Evolutionary conservation across 2,113 vertebrate genomes (phyloP).

Genomic region (Rhea pennata): DNA sequence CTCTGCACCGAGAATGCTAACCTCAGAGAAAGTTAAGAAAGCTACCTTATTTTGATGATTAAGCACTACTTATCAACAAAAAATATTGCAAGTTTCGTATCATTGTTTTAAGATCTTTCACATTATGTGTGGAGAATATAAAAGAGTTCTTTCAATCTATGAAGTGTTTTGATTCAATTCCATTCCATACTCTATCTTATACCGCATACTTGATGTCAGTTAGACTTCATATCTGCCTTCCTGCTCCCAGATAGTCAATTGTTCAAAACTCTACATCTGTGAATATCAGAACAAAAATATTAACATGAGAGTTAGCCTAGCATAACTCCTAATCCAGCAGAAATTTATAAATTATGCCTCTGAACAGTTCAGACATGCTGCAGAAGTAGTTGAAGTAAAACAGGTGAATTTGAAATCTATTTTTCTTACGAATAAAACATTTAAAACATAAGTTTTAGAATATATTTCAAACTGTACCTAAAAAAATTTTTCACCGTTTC

Average conservation of each 20-base stretch:
- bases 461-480: conserved; percentile 4
- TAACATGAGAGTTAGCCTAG: neutral
- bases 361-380: neutral
- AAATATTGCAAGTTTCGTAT: neutral
- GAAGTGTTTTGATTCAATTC: neutral
- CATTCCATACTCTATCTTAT: neutral
- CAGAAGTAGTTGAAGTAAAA: conserved; percentile 14
- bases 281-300: neutral
- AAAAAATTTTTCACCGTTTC: neutral
- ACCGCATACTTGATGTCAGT: accelerated
- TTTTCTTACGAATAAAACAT: neutral
- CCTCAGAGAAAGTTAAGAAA: neutral
- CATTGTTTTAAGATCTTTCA: neutral
- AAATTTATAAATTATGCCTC: neutral
- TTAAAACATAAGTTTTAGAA: neutral
- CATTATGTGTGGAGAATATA: neutral
- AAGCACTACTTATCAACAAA: neutral
- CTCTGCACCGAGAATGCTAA: neutral
- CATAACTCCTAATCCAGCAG: neutral
- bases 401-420: neutral
- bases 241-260: neutral
- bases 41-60: neutral
- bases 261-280: neutral
- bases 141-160: neutral
- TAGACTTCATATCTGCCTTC: neutral